Percentiles rank a stretch among this genome's conserved stretches.
These are phyloP conservation scores for Anoplopoma fimbria DNA, from an alignment of 2,113 vertebrate genomes.

Conservation along the genomic window DNA sequence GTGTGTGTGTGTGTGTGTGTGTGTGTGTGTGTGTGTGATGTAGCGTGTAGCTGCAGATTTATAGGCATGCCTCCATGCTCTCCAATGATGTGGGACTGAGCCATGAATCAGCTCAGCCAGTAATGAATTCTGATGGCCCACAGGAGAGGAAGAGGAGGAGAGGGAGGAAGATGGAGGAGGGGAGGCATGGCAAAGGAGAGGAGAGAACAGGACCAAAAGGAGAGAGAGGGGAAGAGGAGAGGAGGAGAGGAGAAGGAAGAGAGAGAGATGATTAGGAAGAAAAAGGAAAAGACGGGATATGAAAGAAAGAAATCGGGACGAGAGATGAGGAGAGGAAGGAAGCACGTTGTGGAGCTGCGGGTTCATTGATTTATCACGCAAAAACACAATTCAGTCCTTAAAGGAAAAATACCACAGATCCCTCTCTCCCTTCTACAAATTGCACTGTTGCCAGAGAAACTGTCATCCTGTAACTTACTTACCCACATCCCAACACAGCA, in stretches of 20 bases:
- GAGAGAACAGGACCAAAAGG: no score
- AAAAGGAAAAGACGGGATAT: background rate
- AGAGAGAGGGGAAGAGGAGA: background rate
- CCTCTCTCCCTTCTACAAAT: background rate
- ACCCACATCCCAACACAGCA: background rate
- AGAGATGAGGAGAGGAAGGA: background rate
- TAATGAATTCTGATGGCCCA: slow-evolving; percentile 77
- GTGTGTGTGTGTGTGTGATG: background rate
- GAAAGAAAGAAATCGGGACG: background rate
- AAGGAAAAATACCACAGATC: background rate
- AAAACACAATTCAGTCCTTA: slow-evolving; percentile 19
- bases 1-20: background rate
- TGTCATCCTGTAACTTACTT: background rate
- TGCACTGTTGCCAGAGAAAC: background rate
- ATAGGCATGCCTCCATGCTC: slow-evolving; percentile 53
- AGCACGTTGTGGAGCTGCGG: background rate
- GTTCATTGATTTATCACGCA: slow-evolving; percentile 28
- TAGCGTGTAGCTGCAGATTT: slow-evolving; percentile 54
- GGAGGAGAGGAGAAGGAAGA: background rate
- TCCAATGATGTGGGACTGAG: slow-evolving; percentile 69
- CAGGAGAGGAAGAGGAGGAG: slow-evolving; percentile 42
- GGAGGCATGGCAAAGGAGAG: background rate
- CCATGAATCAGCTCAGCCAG: slow-evolving; percentile 76
- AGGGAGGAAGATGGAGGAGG: background rate
- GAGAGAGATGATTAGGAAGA: background rate